A percentile compares a stretch with the other conserved stretches of the same genome.
These are phyloP conservation scores for Drosophila leontia DNA, from an alignment of 1,140 invertebrate genomes.

Conservation along the genomic window DNA sequence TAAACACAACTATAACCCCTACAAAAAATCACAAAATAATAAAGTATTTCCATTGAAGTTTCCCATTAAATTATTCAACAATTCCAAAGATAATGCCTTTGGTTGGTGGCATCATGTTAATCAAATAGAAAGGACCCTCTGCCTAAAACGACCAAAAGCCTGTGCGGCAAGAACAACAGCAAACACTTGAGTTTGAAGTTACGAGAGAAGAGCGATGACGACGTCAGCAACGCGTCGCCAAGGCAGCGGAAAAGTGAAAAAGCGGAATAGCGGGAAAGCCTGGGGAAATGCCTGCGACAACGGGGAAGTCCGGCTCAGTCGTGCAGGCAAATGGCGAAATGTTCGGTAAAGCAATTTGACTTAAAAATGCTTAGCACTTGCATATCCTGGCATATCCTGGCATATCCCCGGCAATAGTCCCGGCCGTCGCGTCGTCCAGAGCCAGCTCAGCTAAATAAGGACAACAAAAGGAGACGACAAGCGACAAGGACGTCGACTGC, in stretches of 20 bases:
- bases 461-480: constrained; percentile 48
- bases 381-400: constrained; percentile 60
- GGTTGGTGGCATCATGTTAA: constrained; percentile 17
- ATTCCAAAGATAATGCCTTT: not conserved
- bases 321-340: constrained; percentile 65
- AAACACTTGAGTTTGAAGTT: constrained; percentile 53
- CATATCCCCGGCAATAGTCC: constrained; percentile 23
- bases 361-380: constrained; percentile 84
- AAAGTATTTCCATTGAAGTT: not conserved
- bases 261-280: constrained; percentile 29
- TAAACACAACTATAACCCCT: not conserved
- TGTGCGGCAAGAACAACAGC: constrained; percentile 39
- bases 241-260: constrained; percentile 44
- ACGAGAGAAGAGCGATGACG: constrained; percentile 36
- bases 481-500: constrained; percentile 21
- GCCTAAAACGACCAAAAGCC: not conserved
- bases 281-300: constrained; percentile 4
- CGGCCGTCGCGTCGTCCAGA: constrained; percentile 10
- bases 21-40: not conserved
- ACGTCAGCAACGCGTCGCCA: constrained; percentile 54
- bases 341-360: constrained; percentile 79
- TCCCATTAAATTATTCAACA: too few species aligned
- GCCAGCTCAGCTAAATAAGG: constrained; percentile 65
- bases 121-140: constrained; percentile 15
- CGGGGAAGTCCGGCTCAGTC: constrained; percentile 45